phyloP scores from a whole-genome alignment of 2,113 vertebrate species.

The Phyllopteryx taeniolatus region DNA sequence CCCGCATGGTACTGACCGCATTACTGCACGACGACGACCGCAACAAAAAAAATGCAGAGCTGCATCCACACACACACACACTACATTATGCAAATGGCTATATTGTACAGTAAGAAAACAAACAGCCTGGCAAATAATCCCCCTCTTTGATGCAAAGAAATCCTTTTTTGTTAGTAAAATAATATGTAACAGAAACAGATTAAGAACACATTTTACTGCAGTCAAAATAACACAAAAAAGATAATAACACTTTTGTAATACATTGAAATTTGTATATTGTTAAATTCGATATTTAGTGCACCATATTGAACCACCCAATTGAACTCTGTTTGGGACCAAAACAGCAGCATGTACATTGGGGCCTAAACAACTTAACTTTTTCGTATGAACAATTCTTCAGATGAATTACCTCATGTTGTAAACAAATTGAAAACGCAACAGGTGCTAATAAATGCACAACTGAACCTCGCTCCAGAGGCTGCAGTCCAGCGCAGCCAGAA shows the following conservation, averaged over 20 bases:
- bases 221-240: neutral
- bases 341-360: too few relatives aligned
- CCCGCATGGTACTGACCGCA: constrained; percentile 65
- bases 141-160: constrained; percentile 11
- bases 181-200: neutral
- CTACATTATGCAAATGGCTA: constrained; percentile 12
- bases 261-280: neutral
- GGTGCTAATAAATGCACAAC: neutral
- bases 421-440: neutral
- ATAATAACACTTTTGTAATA: neutral
- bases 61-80: constrained; percentile 15
- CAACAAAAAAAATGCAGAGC: neutral
- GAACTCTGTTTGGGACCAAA: too few relatives aligned
- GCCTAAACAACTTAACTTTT: too few relatives aligned
- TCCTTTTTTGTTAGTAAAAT: neutral
- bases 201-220: neutral
- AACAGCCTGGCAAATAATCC: constrained; percentile 39
- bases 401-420: neutral
- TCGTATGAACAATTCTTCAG: neutral
- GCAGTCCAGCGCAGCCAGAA: constrained; percentile 50
- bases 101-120: constrained; percentile 29
- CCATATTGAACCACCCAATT: too few relatives aligned
- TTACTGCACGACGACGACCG: neutral
- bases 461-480: neutral
- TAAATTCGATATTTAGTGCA: neutral